Percentiles rank a stretch among this genome's conserved stretches.
phyloP scores from a whole-genome alignment of 2,797 vertebrate species.

The Ctenopoma kingsleyae region DNA sequence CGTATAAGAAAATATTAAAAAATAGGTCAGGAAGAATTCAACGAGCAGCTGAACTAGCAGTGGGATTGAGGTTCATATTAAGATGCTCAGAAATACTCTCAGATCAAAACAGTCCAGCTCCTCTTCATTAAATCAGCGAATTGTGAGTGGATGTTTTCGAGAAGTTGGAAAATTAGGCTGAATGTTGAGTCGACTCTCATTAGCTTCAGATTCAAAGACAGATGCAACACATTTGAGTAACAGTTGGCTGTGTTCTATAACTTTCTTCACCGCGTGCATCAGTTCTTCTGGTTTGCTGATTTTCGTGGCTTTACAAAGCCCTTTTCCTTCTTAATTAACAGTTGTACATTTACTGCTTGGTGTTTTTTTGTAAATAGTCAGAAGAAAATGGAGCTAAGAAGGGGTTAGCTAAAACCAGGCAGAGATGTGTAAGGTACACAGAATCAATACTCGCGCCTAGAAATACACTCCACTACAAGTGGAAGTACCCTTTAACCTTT shows the following conservation, averaged over 20 bases:
- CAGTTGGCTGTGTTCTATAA: neutral
- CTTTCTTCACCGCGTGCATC: neutral
- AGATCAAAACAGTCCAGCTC: constrained; percentile 37
- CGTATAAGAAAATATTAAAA: constrained; percentile 23
- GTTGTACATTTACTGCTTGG: neutral
- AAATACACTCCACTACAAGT: too few relatives aligned
- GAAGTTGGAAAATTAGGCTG: constrained; percentile 19
- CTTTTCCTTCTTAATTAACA: neutral
- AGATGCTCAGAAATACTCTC: constrained; percentile 31
- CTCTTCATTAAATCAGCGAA: constrained; percentile 22
- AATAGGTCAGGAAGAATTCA: constrained; percentile 30
- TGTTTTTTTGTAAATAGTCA: neutral
- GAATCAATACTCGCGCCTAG: too few relatives aligned
- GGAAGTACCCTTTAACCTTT: too few relatives aligned
- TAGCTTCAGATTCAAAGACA: constrained; percentile 16
- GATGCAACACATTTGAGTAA: neutral
- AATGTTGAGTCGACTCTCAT: constrained; percentile 10
- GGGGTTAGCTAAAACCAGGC: too few relatives aligned
- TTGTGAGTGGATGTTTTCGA: neutral
- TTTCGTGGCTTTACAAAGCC: neutral
- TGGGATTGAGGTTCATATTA: constrained; percentile 33
- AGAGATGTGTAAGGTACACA: too few relatives aligned
- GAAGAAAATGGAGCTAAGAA: too few relatives aligned
- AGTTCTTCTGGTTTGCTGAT: neutral
- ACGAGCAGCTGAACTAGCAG: constrained; percentile 30